Evolutionary conservation across 1,140 invertebrate species (phyloP).

Genomic region (Orchesella cincta): DNA sequence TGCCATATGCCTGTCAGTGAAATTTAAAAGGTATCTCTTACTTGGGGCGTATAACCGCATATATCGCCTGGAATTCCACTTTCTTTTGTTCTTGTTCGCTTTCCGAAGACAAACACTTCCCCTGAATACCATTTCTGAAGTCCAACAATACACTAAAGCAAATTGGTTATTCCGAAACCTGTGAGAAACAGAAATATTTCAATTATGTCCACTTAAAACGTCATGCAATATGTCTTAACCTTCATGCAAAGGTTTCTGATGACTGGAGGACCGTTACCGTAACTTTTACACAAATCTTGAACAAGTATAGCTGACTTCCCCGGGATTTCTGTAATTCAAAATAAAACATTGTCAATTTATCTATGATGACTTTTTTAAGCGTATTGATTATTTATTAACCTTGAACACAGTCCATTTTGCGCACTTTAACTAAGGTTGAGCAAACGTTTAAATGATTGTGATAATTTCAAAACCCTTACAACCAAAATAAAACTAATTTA

Average conservation of each 20-base stretch:
- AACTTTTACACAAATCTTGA: neutral
- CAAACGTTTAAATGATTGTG: no score
- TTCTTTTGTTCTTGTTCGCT: constrained; percentile 53
- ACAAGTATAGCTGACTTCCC: neutral
- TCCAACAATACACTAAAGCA: constrained; percentile 56
- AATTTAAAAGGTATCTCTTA: constrained; percentile 39
- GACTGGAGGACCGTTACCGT: neutral
- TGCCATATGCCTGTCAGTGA: neutral
- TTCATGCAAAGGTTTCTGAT: neutral
- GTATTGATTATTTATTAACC: no score
- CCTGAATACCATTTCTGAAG: constrained; percentile 53
- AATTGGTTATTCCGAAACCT: constrained; percentile 55
- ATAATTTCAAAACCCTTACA: no score
- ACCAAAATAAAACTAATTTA: no score
- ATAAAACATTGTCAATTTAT: no score
- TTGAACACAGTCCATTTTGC: no score
- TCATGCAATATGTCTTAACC: neutral
- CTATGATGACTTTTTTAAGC: no score
- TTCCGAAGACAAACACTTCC: constrained; percentile 51
- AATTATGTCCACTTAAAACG: neutral
- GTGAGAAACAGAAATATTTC: no score
- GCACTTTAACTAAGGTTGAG: no score
- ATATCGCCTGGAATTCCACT: constrained; percentile 55
- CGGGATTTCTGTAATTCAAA: no score
- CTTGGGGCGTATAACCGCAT: constrained; percentile 59